Conservation (phyloP, 2,888 invertebrate genomes). For the Drosophila imparisetae region DNA sequence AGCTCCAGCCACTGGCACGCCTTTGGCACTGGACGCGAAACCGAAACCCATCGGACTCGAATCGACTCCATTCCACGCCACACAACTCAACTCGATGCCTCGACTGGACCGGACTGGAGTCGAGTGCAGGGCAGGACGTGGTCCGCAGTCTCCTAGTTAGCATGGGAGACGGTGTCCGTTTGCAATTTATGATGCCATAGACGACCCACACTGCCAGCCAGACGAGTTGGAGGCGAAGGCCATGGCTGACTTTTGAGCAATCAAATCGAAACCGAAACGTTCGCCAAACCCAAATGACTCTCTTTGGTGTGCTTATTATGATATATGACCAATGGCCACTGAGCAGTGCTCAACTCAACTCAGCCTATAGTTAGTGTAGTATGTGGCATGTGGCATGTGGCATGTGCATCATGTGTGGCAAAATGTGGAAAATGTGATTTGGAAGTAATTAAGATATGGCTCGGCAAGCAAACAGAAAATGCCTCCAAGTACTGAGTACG, state of each 20-base stretch:
- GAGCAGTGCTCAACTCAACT: constrained; percentile 29
- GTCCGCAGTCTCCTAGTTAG: constrained; percentile 5
- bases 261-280: constrained; percentile 65
- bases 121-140: not conserved
- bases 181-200: constrained; percentile 76
- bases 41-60: constrained; percentile 54
- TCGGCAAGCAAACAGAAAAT: constrained; percentile 28
- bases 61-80: constrained; percentile 32
- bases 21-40: constrained; percentile 64
- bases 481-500: constrained; percentile 28
- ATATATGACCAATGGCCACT: constrained; percentile 59
- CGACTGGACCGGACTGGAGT: not conserved
- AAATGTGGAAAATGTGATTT: constrained; percentile 59
- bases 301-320: constrained; percentile 78
- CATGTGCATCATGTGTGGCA: constrained; percentile 3
- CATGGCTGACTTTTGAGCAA: constrained; percentile 58
- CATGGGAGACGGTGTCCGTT: constrained; percentile 57
- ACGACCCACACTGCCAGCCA: constrained; percentile 40
- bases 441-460: constrained; percentile 59
- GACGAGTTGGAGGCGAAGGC: constrained; percentile 8
- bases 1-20: constrained; percentile 35
- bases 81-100: constrained; percentile 10
- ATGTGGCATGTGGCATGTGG: not conserved
- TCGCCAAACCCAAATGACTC: constrained; percentile 69
- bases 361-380: not conserved